Percentiles rank a stretch among this genome's conserved stretches.
Conservation (phyloP, 2,888 invertebrate species). For the Aquatica leii region DNA sequence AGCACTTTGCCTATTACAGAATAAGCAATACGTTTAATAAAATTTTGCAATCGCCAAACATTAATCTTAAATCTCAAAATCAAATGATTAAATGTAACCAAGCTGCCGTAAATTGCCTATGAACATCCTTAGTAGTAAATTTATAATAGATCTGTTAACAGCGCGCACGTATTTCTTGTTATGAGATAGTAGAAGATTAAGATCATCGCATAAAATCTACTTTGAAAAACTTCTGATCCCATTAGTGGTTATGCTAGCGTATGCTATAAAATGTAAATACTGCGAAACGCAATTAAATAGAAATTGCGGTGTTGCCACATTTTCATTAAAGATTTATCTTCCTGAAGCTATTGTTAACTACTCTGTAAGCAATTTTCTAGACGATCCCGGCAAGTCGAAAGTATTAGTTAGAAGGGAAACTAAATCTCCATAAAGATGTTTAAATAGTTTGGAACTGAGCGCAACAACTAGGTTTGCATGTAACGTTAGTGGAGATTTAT, state of each 20-base stretch:
- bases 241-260: no score
- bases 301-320: background rate
- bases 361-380: no score
- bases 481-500: background rate
- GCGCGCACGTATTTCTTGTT: background rate
- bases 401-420: background rate
- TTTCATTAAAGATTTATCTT: no score
- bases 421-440: background rate
- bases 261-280: background rate
- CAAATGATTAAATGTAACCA: no score
- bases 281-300: background rate
- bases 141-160: background rate
- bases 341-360: no score
- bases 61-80: no score
- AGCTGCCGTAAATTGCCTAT: no score
- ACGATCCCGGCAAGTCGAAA: no score
- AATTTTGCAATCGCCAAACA: no score
- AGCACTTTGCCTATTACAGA: no score
- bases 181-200: background rate
- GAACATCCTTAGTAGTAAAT: slow-evolving; percentile 1
- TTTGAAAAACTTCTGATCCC: background rate
- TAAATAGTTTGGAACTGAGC: background rate
- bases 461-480: background rate
- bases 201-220: background rate
- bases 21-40: no score